Percentiles rank a stretch among this genome's conserved stretches.
phyloP scores from a whole-genome alignment of 2,113 vertebrate species.

The Australoheros scitulus region DNA sequence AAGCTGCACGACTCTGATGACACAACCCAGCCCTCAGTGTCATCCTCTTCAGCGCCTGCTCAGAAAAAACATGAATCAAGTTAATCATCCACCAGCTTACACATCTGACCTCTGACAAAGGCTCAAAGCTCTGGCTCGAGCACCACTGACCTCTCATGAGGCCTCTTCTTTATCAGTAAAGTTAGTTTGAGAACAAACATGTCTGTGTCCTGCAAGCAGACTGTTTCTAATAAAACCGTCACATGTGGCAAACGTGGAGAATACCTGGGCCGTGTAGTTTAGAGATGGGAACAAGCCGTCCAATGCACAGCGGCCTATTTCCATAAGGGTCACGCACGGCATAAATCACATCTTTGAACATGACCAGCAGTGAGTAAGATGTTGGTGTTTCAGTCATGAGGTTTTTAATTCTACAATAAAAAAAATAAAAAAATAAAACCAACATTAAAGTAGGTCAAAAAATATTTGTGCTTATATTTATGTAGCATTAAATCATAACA shows the following conservation, averaged over 20 bases:
- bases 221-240: neutral
- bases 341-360: conserved; percentile 96
- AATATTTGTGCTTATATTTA: neutral
- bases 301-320: conserved; percentile 94
- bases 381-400: conserved; percentile 95
- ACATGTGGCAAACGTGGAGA: neutral
- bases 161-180: neutral
- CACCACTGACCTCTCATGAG: neutral
- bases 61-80: neutral
- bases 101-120: conserved; percentile 20
- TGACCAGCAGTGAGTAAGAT: conserved; percentile 93
- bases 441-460: neutral
- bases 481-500: neutral
- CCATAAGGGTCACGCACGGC: conserved; percentile 96
- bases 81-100: conserved; percentile 22
- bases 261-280: conserved; percentile 83
- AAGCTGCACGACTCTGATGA: conserved; percentile 99
- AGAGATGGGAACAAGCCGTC: conserved; percentile 89
- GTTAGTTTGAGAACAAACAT: neutral
- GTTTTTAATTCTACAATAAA: conserved; percentile 90
- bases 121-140: neutral
- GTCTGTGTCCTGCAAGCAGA: neutral
- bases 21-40: conserved; percentile 97
- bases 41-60: conserved; percentile 80
- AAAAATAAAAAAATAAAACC: neutral